Evolutionary conservation across 2,113 vertebrate species (phyloP).

Genomic region (Pseudopipra pipra): DNA sequence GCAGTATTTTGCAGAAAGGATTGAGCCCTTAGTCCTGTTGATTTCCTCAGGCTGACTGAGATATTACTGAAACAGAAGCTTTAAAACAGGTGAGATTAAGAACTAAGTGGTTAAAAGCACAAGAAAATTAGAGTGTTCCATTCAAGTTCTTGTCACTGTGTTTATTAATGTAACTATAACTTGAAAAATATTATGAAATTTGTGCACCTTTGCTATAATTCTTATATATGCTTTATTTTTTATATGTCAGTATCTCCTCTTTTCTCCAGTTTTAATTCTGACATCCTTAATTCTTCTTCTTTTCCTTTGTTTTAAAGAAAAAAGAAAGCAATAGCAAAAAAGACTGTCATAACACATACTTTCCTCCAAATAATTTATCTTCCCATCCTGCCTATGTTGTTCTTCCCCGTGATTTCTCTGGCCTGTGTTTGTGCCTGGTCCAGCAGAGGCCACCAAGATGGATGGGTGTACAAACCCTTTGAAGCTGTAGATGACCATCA

Average conservation of each 20-base stretch:
- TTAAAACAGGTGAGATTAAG: background rate
- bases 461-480: background rate
- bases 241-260: background rate
- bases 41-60: background rate
- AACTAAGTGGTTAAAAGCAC: background rate
- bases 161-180: background rate
- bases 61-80: background rate
- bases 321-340: background rate
- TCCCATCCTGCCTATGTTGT: background rate
- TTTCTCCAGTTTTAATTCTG: background rate
- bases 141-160: background rate
- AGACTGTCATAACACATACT: background rate
- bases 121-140: background rate
- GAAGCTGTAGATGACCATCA: background rate
- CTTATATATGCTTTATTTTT: background rate
- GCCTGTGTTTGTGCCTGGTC: background rate
- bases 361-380: background rate
- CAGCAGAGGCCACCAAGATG: accelerated
- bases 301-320: background rate
- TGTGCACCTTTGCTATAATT: background rate
- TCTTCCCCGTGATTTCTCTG: background rate
- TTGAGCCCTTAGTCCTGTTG: background rate
- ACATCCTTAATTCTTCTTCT: background rate
- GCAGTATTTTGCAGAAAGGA: background rate
- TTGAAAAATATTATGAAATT: background rate